A percentile compares a stretch with the other conserved stretches of the same genome.
These are phyloP conservation scores for Mayetiola destructor DNA, from an alignment of 2,888 invertebrate genomes.

Conservation along the genomic window DNA sequence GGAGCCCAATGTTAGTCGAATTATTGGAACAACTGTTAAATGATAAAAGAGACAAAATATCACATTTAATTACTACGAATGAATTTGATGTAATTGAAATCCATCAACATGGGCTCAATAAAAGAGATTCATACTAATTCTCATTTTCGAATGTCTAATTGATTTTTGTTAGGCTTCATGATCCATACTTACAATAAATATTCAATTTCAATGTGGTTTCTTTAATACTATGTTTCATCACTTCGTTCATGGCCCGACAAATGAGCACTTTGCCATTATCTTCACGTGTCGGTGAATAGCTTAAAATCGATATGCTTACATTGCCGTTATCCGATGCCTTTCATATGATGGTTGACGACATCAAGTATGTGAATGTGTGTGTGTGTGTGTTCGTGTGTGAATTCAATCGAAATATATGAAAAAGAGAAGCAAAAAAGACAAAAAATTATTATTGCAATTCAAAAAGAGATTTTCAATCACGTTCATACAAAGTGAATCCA, in stretches of 20 bases:
- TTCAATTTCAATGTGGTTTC: slow-evolving; percentile 71
- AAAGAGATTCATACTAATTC: not conserved
- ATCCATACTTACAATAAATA: slow-evolving; percentile 77
- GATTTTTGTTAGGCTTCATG: no score
- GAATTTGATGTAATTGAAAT: not conserved
- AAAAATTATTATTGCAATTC: no score
- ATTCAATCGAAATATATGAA: not conserved
- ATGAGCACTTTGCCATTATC: slow-evolving; percentile 66
- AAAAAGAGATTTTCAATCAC: no score
- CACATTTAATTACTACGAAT: not conserved
- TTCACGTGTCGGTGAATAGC: slow-evolving; percentile 57
- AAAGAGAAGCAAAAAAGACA: not conserved
- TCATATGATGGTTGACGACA: slow-evolving; percentile 15
- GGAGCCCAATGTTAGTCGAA: slow-evolving; percentile 53
- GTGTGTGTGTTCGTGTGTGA: not conserved
- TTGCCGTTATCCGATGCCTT: slow-evolving; percentile 71
- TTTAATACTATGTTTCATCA: slow-evolving; percentile 53
- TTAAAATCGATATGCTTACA: slow-evolving; percentile 60
- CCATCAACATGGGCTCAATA: not conserved
- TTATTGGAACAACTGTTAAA: slow-evolving; percentile 49
- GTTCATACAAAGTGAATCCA: no score
- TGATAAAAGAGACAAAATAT: not conserved
- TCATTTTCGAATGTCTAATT: not conserved
- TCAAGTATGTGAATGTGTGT: not conserved
- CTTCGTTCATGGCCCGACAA: slow-evolving; percentile 66